These are phyloP conservation scores for Drosophila azteca DNA, from an alignment of 1,140 invertebrate genomes.

Conservation along the genomic window DNA sequence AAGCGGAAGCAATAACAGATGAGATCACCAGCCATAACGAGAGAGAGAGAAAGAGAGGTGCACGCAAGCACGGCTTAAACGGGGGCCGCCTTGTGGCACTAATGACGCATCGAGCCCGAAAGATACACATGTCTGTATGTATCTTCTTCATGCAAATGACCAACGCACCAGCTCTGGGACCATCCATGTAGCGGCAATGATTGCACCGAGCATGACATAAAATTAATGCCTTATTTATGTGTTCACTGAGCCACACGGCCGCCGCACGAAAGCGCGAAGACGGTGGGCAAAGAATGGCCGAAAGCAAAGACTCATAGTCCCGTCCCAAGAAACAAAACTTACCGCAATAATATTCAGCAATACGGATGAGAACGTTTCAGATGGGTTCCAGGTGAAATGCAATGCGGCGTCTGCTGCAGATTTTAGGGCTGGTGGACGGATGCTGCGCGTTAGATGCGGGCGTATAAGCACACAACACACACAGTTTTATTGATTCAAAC, in stretches of 20 bases:
- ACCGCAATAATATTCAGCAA: slow-evolving; percentile 28
- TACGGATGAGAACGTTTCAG: too few species aligned
- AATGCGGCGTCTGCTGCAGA: background rate
- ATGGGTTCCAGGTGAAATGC: background rate
- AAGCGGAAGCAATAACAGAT: slow-evolving; percentile 11
- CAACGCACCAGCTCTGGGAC: slow-evolving; percentile 21
- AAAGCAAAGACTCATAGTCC: slow-evolving; percentile 21
- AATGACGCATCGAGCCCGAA: slow-evolving; percentile 11
- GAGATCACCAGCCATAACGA: slow-evolving; percentile 15
- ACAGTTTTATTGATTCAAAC: background rate
- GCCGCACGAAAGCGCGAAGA: slow-evolving; percentile 52
- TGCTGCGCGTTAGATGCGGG: background rate
- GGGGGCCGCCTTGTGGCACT: background rate
- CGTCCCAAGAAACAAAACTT: slow-evolving; percentile 43
- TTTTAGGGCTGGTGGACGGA: background rate
- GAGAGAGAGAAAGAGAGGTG: too few species aligned
- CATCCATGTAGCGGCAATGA: slow-evolving; percentile 38
- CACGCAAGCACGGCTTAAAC: slow-evolving; percentile 23
- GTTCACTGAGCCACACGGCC: slow-evolving; percentile 62
- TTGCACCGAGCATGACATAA: slow-evolving; percentile 71
- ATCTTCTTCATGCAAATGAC: slow-evolving; percentile 37
- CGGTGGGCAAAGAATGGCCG: slow-evolving; percentile 27
- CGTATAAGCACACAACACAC: background rate
- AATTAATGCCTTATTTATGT: slow-evolving; percentile 55
- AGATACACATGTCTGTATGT: background rate